Percentiles rank a stretch among this genome's conserved stretches.
These are phyloP conservation scores for Papilio aristodemus DNA, from an alignment of 1,140 invertebrate genomes.

Conservation along the genomic window DNA sequence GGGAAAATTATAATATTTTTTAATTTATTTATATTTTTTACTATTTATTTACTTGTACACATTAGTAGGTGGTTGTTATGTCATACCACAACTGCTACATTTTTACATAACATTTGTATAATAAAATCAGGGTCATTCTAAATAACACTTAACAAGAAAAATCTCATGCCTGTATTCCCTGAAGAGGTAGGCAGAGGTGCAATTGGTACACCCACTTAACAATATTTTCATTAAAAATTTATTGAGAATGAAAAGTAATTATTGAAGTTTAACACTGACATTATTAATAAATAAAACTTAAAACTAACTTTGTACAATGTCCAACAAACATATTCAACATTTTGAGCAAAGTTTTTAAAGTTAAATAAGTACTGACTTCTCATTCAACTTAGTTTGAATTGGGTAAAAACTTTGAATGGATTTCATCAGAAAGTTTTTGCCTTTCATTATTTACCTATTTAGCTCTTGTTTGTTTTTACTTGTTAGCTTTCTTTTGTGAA, in stretches of 20 bases:
- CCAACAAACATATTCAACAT: slow-evolving; percentile 48
- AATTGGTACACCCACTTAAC: no score
- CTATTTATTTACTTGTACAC: no score
- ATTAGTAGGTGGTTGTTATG: no score
- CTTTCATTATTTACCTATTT: slow-evolving; percentile 74
- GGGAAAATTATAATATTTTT: no score
- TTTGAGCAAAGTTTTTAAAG: slow-evolving; percentile 45
- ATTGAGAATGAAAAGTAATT: slow-evolving; percentile 16
- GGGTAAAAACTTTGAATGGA: slow-evolving; percentile 69
- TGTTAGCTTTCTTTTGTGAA: slow-evolving; percentile 53
- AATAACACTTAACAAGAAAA: no score
- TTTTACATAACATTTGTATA: no score
- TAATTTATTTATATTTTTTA: no score
- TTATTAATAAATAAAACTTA: not conserved
- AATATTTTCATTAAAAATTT: not conserved
- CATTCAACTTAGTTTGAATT: slow-evolving; percentile 64
- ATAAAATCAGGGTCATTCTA: no score
- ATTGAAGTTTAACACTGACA: not conserved
- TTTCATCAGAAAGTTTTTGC: slow-evolving; percentile 69
- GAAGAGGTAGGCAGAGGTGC: no score
- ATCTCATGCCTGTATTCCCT: no score
- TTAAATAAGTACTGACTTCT: slow-evolving; percentile 63
- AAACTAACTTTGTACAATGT: slow-evolving; percentile 35
- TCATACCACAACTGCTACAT: no score
- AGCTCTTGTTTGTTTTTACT: slow-evolving; percentile 62